Percentiles rank a stretch among this genome's conserved stretches.
Conservation (phyloP, 2,113 vertebrate genomes). For the Scatophagus argus region DNA sequence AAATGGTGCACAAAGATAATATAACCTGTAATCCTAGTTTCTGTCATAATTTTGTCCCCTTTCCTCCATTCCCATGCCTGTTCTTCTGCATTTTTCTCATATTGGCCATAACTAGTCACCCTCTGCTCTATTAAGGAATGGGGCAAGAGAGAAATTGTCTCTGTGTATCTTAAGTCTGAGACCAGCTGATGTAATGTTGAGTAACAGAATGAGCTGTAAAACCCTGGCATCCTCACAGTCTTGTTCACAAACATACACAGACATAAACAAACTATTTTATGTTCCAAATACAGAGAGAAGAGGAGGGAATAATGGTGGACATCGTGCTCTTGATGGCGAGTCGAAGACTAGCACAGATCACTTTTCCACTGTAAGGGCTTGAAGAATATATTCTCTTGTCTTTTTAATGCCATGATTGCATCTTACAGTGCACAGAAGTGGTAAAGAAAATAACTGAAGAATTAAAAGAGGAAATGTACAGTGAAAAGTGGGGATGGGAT, state of each 20-base stretch:
- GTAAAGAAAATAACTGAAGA: background rate
- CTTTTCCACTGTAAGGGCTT: constrained; percentile 47
- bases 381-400: background rate
- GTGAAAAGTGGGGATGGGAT: background rate
- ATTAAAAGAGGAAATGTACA: background rate
- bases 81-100: constrained; percentile 42
- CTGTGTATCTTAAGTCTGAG: constrained; percentile 9
- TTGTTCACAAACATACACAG: background rate
- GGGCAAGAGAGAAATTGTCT: background rate
- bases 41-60: background rate
- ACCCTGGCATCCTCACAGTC: background rate
- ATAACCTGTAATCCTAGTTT: no score
- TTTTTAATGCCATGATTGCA: background rate
- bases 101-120: background rate
- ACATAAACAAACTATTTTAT: background rate
- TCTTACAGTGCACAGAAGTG: background rate
- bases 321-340: constrained; percentile 1
- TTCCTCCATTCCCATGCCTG: background rate
- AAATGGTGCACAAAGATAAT: no score
- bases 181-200: constrained; percentile 1
- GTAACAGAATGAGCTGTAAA: constrained; percentile 19
- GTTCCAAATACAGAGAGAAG: constrained; percentile 51
- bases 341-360: background rate
- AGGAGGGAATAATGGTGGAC: background rate
- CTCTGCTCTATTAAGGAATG: background rate